Percentiles rank a stretch among this genome's conserved stretches.
Evolutionary conservation across 2,113 vertebrate genomes (phyloP).

Genomic region (Hippoglossus stenolepis): DNA sequence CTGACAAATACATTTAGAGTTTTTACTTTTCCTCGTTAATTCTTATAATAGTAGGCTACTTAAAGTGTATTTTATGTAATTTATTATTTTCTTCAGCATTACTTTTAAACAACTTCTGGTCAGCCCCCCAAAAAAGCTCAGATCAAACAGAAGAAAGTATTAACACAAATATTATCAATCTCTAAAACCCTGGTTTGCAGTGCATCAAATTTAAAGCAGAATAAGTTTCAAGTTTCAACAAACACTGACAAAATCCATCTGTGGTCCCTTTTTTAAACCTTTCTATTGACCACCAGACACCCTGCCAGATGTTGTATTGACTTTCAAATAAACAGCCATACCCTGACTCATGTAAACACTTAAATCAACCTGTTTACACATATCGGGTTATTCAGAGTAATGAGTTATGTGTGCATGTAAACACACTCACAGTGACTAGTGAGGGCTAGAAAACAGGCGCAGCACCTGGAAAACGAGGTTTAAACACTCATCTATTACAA

Average conservation of each 20-base stretch:
- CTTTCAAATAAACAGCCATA: conserved; percentile 21
- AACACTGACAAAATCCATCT: neutral
- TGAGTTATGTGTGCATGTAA: conserved; percentile 11
- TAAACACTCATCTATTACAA: conserved; percentile 3
- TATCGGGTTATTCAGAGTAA: conserved; percentile 18
- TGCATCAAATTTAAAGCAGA: neutral
- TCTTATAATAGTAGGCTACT: too few species aligned
- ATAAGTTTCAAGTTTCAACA: neutral
- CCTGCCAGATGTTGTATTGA: neutral
- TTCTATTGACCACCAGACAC: neutral
- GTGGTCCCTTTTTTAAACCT: neutral
- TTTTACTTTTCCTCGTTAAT: too few species aligned
- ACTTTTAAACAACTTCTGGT: neutral
- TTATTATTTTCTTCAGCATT: too few species aligned
- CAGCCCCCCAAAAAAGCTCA: neutral
- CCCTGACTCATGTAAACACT: conserved; percentile 16
- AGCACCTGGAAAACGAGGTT: conserved; percentile 26
- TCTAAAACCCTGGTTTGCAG: neutral
- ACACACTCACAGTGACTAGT: conserved; percentile 3
- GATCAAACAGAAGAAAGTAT: neutral
- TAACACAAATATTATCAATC: neutral
- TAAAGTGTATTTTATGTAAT: too few species aligned
- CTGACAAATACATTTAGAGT: too few species aligned
- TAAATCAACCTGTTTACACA: conserved; percentile 10
- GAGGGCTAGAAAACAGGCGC: neutral